phyloP scores from a whole-genome alignment of 2,797 vertebrate species.

The Rhinophrynus dorsalis region DNA sequence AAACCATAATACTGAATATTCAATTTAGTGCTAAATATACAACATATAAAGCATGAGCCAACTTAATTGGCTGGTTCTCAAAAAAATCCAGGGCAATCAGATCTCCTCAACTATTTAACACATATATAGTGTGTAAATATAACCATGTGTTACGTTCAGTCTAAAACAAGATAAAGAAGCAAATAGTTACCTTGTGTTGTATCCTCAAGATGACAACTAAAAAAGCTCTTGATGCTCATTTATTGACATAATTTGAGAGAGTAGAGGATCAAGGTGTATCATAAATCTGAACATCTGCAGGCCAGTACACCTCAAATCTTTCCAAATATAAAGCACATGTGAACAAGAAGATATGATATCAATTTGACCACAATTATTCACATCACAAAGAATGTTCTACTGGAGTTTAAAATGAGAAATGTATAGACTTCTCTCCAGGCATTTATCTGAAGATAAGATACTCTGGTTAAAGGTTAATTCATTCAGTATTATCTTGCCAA shows the following conservation, averaged over 20 bases:
- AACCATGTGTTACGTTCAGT: conserved; percentile 16
- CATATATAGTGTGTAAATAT: conserved; percentile 4
- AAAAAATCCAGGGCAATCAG: neutral
- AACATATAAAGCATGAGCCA: neutral
- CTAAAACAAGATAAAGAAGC: conserved; percentile 13
- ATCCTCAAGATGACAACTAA: conserved; percentile 35
- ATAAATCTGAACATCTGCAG: conserved; percentile 48
- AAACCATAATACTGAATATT: no score
- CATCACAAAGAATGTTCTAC: conserved; percentile 44
- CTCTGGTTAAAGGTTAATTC: conserved; percentile 32
- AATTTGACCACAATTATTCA: conserved; percentile 43
- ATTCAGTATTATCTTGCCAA: conserved; percentile 21
- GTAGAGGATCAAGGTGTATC: conserved; percentile 46
- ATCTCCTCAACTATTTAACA: neutral
- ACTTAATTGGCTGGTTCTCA: neutral
- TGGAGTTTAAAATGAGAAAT: conserved; percentile 35
- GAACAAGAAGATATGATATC: conserved; percentile 36
- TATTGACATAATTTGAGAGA: conserved; percentile 45
- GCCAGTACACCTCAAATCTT: conserved; percentile 26
- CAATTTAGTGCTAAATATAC: no score
- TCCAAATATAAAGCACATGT: conserved; percentile 40
- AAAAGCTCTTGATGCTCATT: conserved; percentile 41
- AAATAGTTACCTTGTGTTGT: conserved; percentile 44
- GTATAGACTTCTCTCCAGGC: conserved; percentile 13
- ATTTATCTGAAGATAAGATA: conserved; percentile 32